Base-by-base conservation (phyloP, 2,113 vertebrate species). In the Okapia johnstoni region DNA sequence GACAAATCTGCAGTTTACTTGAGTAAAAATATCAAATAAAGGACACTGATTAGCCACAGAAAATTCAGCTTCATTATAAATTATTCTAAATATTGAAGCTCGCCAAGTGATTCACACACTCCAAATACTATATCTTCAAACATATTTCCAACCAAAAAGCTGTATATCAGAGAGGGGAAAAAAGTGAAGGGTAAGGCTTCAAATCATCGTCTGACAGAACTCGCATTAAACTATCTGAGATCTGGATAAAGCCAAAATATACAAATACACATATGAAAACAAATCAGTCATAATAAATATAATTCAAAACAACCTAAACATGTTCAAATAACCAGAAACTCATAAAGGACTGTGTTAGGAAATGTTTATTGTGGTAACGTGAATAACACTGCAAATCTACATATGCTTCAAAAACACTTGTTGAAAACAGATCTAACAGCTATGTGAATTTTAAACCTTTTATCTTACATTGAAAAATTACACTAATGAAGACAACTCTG, bases 231-330 rank as follows among this genome's bases (percentile, higher is more conserved):
- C 23, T 40, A 23, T 52, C 70, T 54, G 21, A 92, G 54, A 25
- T 93, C 30, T 17, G 61, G 21, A 63, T 61, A 89, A 76, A 95
- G 33, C 5, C 50, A 77, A 90, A 89, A 96, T 48, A 92, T 8
- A 92, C 19, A 96, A 88, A 88, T 21, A 88, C 13, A 58, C 5
- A 36, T 25, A 90, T 10, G 40, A 26, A 80, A 73, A 97, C 23
- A 90, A 94, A 92, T 57, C 23, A 40, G 17, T 96, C 55, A 83
- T 50, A 81, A 94, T 73, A 81, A 96, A 96, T 90, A 66, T 57
- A 92, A 86, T 43, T 94, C 23, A 87, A 60, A 94, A 94, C 26
- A 16, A 90, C 43, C 43, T 83, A 87, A 97, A 90, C 36, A 91
- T 83, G 43, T 73, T 84, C 16, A 83, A 76, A 77, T 84, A 66